Evolutionary conservation across 1,140 invertebrate species (phyloP).

Genomic region (Dreissena polymorpha): DNA sequence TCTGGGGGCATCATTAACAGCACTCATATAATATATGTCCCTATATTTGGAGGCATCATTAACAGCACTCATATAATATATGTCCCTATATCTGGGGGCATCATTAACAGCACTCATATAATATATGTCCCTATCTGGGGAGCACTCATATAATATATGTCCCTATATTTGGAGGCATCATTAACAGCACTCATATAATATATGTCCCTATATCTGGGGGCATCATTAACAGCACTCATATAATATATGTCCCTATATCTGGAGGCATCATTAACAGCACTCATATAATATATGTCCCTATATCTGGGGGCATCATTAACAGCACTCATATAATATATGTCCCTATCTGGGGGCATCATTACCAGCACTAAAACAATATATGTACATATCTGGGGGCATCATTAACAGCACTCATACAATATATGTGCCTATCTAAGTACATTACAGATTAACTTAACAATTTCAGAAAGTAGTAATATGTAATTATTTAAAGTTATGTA

Average conservation of each 20-base stretch:
- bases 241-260: no score
- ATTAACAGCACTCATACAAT: not conserved
- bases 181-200: not conserved
- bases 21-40: no score
- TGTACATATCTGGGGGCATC: no score
- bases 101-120: not conserved
- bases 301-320: slow-evolving; percentile 74
- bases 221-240: not conserved
- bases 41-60: not conserved
- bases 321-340: no score
- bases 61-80: no score
- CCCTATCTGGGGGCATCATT: slow-evolving; percentile 77
- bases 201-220: slow-evolving; percentile 80
- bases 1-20: not conserved
- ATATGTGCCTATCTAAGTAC: no score
- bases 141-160: no score
- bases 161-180: slow-evolving; percentile 73
- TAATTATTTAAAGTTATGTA: no score
- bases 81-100: not conserved
- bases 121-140: not conserved
- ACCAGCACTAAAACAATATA: not conserved
- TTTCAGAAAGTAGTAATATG: no score
- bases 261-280: slow-evolving; percentile 54
- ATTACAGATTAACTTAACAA: no score
- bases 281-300: no score